Conservation (phyloP, 2,888 invertebrate genomes). For the Mycogona germanica region DNA sequence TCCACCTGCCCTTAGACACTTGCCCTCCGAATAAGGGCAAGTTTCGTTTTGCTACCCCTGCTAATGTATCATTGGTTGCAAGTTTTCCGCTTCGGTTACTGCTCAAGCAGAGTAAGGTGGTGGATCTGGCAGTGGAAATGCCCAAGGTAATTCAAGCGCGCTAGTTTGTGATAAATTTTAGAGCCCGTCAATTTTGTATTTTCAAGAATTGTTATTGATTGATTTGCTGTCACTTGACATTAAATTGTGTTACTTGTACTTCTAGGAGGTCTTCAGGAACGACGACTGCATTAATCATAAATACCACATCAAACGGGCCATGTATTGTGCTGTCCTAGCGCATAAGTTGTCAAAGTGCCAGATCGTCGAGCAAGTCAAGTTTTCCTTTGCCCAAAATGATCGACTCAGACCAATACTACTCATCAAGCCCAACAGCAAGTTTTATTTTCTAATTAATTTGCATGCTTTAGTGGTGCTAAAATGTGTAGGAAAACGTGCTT, state of each 20-base stretch:
- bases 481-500: too few species aligned
- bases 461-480: slow-evolving; percentile 39
- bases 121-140: slow-evolving; percentile 61
- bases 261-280: slow-evolving; percentile 51
- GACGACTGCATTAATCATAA: slow-evolving; percentile 70
- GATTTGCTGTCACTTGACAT: too few species aligned
- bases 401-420: slow-evolving; percentile 44
- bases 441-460: neutral
- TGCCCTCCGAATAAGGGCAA: too few species aligned
- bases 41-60: too few species aligned
- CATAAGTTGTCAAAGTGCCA: slow-evolving; percentile 43
- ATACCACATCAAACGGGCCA: slow-evolving; percentile 64
- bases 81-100: slow-evolving; percentile 51
- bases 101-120: slow-evolving; percentile 48
- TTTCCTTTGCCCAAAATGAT: too few species aligned
- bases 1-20: too few species aligned
- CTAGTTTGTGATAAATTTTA: slow-evolving; percentile 1
- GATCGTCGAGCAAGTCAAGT: too few species aligned
- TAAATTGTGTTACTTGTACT: too few species aligned
- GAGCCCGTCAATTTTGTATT: slow-evolving; percentile 11
- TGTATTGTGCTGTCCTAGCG: slow-evolving; percentile 59
- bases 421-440: slow-evolving; percentile 31
- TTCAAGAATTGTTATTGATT: too few species aligned
- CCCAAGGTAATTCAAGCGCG: slow-evolving; percentile 42
- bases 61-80: too few species aligned